phyloP scores from a whole-genome alignment of 2,113 vertebrate species.

The Castor canadensis region DNA sequence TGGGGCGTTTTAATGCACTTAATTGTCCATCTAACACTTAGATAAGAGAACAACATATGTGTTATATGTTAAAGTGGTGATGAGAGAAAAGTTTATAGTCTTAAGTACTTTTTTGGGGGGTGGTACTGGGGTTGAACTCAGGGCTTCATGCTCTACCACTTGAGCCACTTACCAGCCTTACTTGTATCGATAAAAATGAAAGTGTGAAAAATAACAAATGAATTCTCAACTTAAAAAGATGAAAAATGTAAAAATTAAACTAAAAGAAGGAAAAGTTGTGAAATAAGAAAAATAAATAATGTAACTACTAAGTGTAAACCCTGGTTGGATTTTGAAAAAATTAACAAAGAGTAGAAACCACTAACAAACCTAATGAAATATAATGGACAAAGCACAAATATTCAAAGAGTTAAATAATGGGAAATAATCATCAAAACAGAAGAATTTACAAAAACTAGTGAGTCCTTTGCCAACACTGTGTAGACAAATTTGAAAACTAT shows the following conservation, averaged over 20 bases:
- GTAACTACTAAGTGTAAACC: background rate
- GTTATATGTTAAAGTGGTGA: background rate
- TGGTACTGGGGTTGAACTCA: too few relatives aligned
- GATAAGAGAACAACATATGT: background rate
- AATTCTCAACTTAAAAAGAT: background rate
- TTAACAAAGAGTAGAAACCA: background rate
- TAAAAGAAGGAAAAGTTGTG: background rate
- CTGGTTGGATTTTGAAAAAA: background rate
- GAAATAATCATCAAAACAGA: background rate
- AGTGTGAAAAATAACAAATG: conserved; percentile 6
- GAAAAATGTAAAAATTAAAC: background rate
- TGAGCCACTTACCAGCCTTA: too few relatives aligned
- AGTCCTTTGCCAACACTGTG: background rate
- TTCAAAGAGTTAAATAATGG: background rate
- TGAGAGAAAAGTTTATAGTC: background rate
- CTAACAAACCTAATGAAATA: background rate
- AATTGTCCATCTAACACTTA: background rate
- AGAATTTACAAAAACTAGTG: background rate
- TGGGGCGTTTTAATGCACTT: background rate
- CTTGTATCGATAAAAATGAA: background rate
- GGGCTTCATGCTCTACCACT: too few relatives aligned
- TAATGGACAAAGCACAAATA: background rate
- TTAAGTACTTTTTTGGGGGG: background rate
- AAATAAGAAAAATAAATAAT: background rate
- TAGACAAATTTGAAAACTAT: background rate